Percentiles rank a stretch among this genome's conserved stretches.
Conservation (phyloP, 2,888 invertebrate species). For the Epistrophe eligans region DNA sequence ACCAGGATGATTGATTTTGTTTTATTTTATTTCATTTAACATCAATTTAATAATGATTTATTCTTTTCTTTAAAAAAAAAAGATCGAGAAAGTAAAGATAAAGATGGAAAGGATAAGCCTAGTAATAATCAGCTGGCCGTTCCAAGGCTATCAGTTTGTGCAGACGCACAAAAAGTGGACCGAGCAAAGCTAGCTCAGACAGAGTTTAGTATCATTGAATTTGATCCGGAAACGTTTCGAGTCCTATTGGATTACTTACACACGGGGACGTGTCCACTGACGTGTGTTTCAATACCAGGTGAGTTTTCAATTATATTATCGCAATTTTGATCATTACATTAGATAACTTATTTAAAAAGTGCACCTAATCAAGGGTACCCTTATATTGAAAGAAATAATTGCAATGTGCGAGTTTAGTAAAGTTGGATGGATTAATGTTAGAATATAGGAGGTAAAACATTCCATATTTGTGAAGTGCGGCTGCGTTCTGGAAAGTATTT, state of each 20-base stretch:
- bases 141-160: conserved; percentile 95
- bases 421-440: no score
- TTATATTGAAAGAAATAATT: no score
- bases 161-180: conserved; percentile 97
- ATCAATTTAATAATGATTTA: no score
- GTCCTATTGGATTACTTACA: conserved; percentile 95
- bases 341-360: no score
- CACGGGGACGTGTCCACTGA: conserved; percentile 95
- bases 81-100: conserved; percentile 93
- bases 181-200: conserved; percentile 95
- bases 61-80: conserved; percentile 23
- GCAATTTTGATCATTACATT: no score
- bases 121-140: conserved; percentile 91
- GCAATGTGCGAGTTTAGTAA: no score
- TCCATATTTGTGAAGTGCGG: no score
- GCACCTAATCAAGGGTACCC: no score
- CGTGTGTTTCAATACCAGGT: conserved; percentile 96
- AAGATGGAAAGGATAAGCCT: conserved; percentile 91
- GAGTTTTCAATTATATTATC: conserved; percentile 49
- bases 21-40: no score
- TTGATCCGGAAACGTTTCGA: conserved; percentile 96
- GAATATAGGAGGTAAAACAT: no score
- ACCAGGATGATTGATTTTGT: no score
- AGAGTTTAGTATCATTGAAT: conserved; percentile 97
- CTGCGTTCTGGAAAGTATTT: no score